These are phyloP conservation scores for Zaprionus tsacasi DNA, from an alignment of 1,140 invertebrate genomes.

Conservation along the genomic window DNA sequence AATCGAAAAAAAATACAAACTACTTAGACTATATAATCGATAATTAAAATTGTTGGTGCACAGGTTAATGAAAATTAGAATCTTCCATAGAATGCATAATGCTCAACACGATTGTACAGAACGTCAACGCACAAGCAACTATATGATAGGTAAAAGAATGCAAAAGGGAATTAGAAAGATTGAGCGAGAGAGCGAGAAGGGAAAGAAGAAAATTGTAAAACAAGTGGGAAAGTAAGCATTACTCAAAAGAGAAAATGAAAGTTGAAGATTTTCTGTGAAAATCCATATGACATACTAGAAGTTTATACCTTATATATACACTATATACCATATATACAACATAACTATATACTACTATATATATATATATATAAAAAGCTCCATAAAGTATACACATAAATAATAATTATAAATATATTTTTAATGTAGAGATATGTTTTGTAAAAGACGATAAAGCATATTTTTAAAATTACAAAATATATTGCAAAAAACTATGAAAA, in stretches of 20 bases:
- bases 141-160: constrained; percentile 5
- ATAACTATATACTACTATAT: constrained; percentile 46
- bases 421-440: constrained; percentile 82
- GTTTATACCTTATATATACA: constrained; percentile 78
- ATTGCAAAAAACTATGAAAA: constrained; percentile 38
- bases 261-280: constrained; percentile 83
- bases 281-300: constrained; percentile 77
- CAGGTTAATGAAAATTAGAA: constrained; percentile 36
- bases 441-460: constrained; percentile 78
- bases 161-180: constrained; percentile 15
- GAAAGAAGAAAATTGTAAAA: constrained; percentile 40
- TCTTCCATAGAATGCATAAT: constrained; percentile 71
- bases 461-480: constrained; percentile 76
- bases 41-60: constrained; percentile 36
- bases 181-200: constrained; percentile 14
- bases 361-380: constrained; percentile 62
- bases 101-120: constrained; percentile 57
- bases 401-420: constrained; percentile 65
- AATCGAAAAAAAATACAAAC: constrained; percentile 27
- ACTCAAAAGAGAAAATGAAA: constrained; percentile 59
- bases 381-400: constrained; percentile 57
- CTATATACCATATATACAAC: constrained; percentile 60
- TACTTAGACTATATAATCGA: constrained; percentile 12
- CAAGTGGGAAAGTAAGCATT: constrained; percentile 76
- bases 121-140: constrained; percentile 45